Percentiles rank a stretch among this genome's conserved stretches.
These are phyloP conservation scores for Hydrotaea cyrtoneurina DNA, from an alignment of 2,888 invertebrate genomes.

Conservation along the genomic window DNA sequence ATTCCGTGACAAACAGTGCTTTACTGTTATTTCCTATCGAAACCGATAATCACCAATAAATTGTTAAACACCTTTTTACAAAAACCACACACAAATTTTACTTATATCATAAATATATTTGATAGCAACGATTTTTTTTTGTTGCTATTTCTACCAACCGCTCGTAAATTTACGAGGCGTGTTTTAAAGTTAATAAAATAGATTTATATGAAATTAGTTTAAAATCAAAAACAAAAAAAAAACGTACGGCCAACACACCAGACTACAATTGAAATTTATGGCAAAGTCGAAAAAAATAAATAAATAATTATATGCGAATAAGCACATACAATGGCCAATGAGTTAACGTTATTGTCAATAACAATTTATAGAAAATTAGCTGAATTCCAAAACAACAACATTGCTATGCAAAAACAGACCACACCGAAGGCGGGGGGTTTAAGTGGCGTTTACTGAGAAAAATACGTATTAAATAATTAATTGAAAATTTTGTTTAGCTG, in stretches of 20 bases:
- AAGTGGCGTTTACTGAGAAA: not conserved
- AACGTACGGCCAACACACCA: conserved; percentile 14
- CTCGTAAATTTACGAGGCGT: conserved; percentile 23
- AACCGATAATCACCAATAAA: conserved; percentile 43
- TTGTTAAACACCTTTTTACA: conserved; percentile 46
- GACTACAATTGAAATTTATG: conserved; percentile 51
- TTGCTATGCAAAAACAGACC: not conserved
- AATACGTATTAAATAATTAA: too few species aligned
- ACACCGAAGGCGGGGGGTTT: not conserved
- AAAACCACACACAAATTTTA: not conserved
- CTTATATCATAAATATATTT: not conserved
- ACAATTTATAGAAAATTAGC: conserved; percentile 34
- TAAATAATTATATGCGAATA: conserved; percentile 51
- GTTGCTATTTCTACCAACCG: not conserved
- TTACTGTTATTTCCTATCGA: conserved; percentile 25
- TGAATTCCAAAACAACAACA: not conserved
- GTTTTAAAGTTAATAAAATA: conserved; percentile 20
- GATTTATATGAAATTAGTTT: conserved; percentile 11
- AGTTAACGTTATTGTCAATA: conserved; percentile 51
- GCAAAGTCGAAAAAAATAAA: conserved; percentile 43
- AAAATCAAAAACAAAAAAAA: conserved; percentile 13
- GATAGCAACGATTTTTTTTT: not conserved
- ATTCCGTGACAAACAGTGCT: conserved; percentile 22
- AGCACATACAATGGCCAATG: conserved; percentile 44
- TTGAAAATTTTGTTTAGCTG: too few species aligned